Evolutionary conservation across 2,113 vertebrate species (phyloP).

Genomic region (Mionectes macconnelli): DNA sequence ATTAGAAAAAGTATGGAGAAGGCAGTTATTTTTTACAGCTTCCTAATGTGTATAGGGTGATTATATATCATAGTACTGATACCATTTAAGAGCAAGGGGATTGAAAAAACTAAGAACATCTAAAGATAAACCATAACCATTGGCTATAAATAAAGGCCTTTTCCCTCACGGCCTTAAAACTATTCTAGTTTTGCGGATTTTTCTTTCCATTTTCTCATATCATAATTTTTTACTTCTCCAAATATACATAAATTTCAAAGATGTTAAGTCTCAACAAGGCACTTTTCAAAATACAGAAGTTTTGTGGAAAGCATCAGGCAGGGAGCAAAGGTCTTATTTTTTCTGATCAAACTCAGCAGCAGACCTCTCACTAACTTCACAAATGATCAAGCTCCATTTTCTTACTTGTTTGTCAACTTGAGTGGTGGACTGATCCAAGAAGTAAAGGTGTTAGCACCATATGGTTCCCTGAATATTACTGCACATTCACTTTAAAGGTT

Average conservation of each 20-base stretch:
- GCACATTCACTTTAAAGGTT: neutral
- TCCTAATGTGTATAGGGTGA: neutral
- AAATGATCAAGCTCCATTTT: neutral
- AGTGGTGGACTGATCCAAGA: neutral
- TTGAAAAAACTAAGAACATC: neutral
- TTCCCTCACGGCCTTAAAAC: neutral
- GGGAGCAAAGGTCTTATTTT: neutral
- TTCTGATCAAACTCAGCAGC: neutral
- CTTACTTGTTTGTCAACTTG: neutral
- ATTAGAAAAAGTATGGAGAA: neutral
- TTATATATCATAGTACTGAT: neutral
- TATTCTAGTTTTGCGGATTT: neutral
- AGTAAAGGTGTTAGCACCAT: neutral
- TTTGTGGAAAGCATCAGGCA: neutral
- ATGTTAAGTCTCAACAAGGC: neutral
- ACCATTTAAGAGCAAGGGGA: neutral
- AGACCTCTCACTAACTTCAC: neutral
- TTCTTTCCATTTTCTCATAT: neutral
- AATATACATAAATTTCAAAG: neutral
- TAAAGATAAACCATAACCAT: neutral
- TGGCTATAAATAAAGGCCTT: neutral
- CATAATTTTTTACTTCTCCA: neutral
- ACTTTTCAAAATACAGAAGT: neutral
- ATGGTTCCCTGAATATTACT: neutral
- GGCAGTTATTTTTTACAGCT: neutral